These are phyloP conservation scores for Leptopilina drosophilae DNA, from an alignment of 2,888 invertebrate genomes.

Conservation along the genomic window DNA sequence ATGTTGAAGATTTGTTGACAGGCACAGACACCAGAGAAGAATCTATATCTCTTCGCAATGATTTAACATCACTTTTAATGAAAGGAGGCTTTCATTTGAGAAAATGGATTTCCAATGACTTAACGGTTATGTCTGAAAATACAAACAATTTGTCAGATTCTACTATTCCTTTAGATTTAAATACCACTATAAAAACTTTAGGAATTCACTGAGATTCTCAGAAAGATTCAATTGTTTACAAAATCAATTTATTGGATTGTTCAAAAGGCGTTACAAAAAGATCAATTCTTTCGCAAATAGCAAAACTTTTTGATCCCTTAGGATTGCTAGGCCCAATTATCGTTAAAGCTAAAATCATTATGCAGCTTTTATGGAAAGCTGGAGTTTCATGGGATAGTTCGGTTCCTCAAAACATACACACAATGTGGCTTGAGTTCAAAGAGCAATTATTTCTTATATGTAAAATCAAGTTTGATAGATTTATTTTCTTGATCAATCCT, in stretches of 20 bases:
- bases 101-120: neutral
- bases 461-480: neutral
- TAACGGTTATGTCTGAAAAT: neutral
- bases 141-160: slow-evolving; percentile 48
- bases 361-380: too few relatives aligned
- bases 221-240: too few relatives aligned
- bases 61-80: neutral
- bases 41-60: neutral
- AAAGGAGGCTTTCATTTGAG: neutral
- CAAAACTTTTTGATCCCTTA: too few relatives aligned
- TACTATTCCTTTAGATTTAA: slow-evolving; percentile 57
- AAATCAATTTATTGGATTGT: too few relatives aligned
- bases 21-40: neutral
- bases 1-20: neutral
- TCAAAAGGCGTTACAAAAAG: too few relatives aligned
- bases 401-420: neutral
- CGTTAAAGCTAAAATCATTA: too few relatives aligned
- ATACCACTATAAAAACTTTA: neutral
- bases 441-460: neutral
- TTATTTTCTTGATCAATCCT: neutral
- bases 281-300: too few relatives aligned
- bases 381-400: too few relatives aligned
- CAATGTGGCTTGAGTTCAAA: neutral
- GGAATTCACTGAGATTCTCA: neutral
- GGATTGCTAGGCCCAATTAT: too few relatives aligned